Conservation (phyloP, 1,140 invertebrate genomes). For the Drosophila leontia region DNA sequence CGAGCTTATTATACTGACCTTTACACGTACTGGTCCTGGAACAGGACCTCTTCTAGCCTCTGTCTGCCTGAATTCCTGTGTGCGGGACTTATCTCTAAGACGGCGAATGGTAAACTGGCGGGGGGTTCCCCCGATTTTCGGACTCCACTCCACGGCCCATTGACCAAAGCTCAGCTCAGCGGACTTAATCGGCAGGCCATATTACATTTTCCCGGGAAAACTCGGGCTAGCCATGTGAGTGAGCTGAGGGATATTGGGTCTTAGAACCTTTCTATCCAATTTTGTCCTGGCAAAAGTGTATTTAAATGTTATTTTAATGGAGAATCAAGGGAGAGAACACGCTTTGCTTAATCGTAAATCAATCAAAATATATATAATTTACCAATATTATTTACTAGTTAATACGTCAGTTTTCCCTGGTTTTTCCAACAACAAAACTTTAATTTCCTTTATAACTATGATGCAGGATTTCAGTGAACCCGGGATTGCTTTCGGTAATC, state of each 20-base stretch:
- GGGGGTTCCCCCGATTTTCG: background rate
- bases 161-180: conserved; percentile 45
- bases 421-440: background rate
- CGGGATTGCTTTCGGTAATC: background rate
- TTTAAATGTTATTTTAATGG: conserved; percentile 18
- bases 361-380: background rate
- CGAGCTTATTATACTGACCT: conserved; percentile 75
- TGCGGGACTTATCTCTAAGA: conserved; percentile 20
- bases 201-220: conserved; percentile 22
- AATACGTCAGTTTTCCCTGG: background rate
- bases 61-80: conserved; percentile 4
- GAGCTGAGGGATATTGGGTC: conserved; percentile 14
- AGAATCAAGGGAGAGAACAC: background rate
- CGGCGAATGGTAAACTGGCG: background rate
- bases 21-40: conserved; percentile 37
- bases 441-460: no score
- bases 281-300: background rate
- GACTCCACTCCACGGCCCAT: conserved; percentile 24
- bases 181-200: conserved; percentile 39
- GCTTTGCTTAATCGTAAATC: background rate
- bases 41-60: conserved; percentile 1
- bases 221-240: background rate
- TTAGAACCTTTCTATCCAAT: background rate
- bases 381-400: background rate
- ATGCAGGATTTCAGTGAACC: no score